Conservation (phyloP, 1,140 invertebrate species). For the Brachionus asplanchnoidis region DNA sequence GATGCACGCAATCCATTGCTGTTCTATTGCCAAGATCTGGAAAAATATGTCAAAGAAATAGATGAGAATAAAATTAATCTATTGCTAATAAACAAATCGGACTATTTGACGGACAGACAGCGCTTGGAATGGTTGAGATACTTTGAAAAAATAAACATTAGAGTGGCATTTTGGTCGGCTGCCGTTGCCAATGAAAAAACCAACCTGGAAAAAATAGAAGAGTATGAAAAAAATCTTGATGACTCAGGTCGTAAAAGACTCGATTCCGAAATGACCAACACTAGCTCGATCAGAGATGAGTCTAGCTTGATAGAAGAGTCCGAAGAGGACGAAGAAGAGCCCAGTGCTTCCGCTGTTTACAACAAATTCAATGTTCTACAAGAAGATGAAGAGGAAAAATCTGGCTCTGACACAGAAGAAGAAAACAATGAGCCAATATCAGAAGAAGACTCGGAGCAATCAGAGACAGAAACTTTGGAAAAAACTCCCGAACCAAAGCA, state of each 20-base stretch:
- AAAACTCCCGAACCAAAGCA: not conserved
- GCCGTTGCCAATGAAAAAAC: conserved; percentile 53
- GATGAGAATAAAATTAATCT: conserved; percentile 71
- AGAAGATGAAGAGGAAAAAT: not conserved
- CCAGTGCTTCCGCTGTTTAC: not conserved
- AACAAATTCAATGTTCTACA: conserved; percentile 3
- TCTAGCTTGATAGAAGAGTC: not conserved
- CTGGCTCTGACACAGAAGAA: conserved; percentile 47
- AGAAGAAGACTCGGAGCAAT: conserved; percentile 41
- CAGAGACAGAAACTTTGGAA: not conserved
- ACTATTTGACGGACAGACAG: conserved; percentile 77
- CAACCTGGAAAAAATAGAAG: conserved; percentile 39
- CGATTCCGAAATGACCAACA: conserved; percentile 36
- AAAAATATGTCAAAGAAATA: conserved; percentile 82
- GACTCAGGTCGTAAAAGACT: conserved; percentile 41
- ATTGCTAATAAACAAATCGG: conserved; percentile 92
- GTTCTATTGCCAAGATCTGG: conserved; percentile 88
- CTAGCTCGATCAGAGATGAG: not conserved
- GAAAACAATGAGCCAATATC: conserved; percentile 58
- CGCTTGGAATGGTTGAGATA: conserved; percentile 53
- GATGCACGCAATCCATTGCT: conserved; percentile 93
- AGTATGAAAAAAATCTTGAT: conserved; percentile 38
- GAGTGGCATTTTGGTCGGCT: conserved; percentile 78
- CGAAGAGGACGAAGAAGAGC: conserved; percentile 2
- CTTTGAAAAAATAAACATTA: conserved; percentile 43